Percentiles rank a stretch among this genome's conserved stretches.
phyloP scores from a whole-genome alignment of 2,888 invertebrate species.

The Melanargia galathea region DNA sequence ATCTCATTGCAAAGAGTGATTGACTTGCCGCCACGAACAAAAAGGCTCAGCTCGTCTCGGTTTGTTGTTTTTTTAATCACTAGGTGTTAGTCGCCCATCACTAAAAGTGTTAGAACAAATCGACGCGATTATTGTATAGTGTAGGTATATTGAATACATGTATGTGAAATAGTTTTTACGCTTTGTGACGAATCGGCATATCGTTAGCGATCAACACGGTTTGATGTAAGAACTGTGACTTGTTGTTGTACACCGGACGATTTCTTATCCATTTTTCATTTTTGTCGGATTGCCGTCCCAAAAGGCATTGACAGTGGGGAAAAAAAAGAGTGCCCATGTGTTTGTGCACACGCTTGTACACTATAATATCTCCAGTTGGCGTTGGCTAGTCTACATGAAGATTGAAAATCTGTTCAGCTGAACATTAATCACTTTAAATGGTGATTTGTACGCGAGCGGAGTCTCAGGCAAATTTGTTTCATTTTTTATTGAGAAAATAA shows the following conservation, averaged over 20 bases:
- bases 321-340: too few species aligned
- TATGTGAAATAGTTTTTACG: constrained; percentile 72
- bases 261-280: constrained; percentile 42
- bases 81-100: constrained; percentile 1
- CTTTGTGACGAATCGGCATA: constrained; percentile 65
- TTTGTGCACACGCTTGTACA: too few species aligned
- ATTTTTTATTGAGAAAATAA: not conserved
- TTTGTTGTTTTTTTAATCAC: not conserved
- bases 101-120: constrained; percentile 29
- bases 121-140: constrained; percentile 26
- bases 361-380: too few species aligned
- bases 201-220: constrained; percentile 70
- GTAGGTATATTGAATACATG: constrained; percentile 46
- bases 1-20: too few species aligned
- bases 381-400: too few species aligned
- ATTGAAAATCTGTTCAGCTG: too few species aligned
- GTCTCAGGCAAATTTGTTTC: too few species aligned
- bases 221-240: constrained; percentile 63
- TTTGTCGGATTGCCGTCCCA: too few species aligned
- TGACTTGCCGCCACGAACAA: too few species aligned
- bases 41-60: too few species aligned
- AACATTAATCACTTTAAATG: too few species aligned
- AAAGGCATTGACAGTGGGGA: too few species aligned
- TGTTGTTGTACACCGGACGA: constrained; percentile 43
- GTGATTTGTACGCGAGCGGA: not conserved